Evolutionary conservation across 1,140 invertebrate genomes (phyloP), one percentile per base, ranked within the genome.

Genomic region (Listronotus oregonensis): DNA sequence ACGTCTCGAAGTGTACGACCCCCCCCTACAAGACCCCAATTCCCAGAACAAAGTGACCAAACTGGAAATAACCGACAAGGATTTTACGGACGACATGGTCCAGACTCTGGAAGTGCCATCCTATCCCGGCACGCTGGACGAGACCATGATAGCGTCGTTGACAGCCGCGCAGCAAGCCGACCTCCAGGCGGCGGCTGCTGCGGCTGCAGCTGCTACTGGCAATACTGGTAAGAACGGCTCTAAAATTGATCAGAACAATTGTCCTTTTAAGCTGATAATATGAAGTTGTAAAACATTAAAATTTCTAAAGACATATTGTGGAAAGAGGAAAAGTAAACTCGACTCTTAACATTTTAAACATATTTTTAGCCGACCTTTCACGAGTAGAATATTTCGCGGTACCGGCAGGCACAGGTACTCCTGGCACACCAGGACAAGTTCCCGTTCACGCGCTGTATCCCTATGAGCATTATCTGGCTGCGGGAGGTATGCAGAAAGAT

Each of bases 321-420:
- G n/a, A n/a, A n/a, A n/a, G n/a, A n/a, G n/a, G n/a, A n/a, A n/a
- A n/a, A n/a, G n/a, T n/a, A n/a, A n/a, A n/a, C n/a, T n/a, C n/a
- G n/a, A n/a, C n/a, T n/a, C n/a, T n/a, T n/a, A n/a, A n/a, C n/a
- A n/a, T n/a, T n/a, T n/a, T n/a, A n/a, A 27, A 27, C 21, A 3
- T 27, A 27, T 21, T 51, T 58, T 31, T 27, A 47, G 62, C 57
- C 8, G 73, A 70, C 67, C 68, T 76, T 32, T 73, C 75, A 2
- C 68, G 76, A 58, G 73, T 78, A 17, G 83, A 85, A 69, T 85
- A 83, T 70, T 85, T 85, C 65, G 79, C 82, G 12, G 80, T 82
- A 57, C 83, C 83, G 12, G 75, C 82, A 18, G 78, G 79, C 27
- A 21, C 51, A 0, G 64, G 59, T 21, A 40, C 63, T 18, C 34